phyloP scores from a whole-genome alignment of 2,113 vertebrate genomes.

The Oxyura jamaicensis region DNA sequence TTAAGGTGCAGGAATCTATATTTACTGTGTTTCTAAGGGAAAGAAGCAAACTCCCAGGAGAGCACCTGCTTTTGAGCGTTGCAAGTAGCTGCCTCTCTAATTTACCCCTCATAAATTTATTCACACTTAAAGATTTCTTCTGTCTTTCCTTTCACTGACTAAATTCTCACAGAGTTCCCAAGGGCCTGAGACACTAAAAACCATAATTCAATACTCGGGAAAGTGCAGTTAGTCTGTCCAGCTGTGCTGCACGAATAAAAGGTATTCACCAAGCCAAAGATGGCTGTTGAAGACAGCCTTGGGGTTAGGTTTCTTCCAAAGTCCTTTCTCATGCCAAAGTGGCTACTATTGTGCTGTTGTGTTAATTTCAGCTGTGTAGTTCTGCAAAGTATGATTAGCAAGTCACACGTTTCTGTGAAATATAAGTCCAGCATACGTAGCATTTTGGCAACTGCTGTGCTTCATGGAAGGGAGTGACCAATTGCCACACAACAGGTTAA shows the following conservation, averaged over 20 bases:
- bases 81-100: not conserved
- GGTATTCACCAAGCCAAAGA: not conserved
- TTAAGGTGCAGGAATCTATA: not conserved
- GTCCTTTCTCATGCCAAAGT: not conserved
- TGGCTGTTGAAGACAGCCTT: not conserved
- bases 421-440: not conserved
- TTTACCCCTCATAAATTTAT: slow-evolving; percentile 21
- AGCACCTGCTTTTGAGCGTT: not conserved
- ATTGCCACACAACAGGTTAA: not conserved
- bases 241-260: not conserved
- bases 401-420: not conserved
- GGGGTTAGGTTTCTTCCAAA: not conserved
- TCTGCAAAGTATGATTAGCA: not conserved
- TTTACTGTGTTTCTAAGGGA: not conserved
- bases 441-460: not conserved
- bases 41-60: not conserved
- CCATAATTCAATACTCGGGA: not conserved
- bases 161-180: not conserved
- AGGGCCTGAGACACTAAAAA: not conserved
- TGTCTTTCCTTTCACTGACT: slow-evolving; percentile 1
- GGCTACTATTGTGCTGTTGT: not conserved
- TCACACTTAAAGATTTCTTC: slow-evolving; percentile 4
- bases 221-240: not conserved
- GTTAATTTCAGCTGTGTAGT: not conserved
- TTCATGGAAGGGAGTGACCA: fast-evolving